Evolutionary conservation across 2,888 invertebrate species (phyloP), one percentile per base, ranked within the genome.

Genomic region (Drosophila trichaetosa): DNA sequence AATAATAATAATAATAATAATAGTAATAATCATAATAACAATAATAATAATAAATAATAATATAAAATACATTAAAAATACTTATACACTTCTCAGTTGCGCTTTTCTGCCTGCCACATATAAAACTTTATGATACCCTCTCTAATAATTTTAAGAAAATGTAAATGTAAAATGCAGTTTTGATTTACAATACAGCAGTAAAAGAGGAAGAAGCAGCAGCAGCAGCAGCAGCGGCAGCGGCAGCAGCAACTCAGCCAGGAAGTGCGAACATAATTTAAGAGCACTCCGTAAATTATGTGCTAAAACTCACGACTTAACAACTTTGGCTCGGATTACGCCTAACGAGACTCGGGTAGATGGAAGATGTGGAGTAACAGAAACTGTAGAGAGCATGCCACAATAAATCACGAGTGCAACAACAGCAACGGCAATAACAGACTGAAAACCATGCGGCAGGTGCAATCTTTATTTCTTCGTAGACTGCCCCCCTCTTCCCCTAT

Each of bases 181-280:
- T 85, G 89, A 85, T 83, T 85, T 88, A 88, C 83, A 73, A 76
- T 69, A 6, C 38, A 58, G 36, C 59, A 42, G 40, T 51, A 62
- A 38, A 54, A n/a, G 29, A 52, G 29, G 33, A 33, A 34, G 54
- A n/a, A 51, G 33, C 5, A 31, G 33, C 13, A 27, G 54, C 13
- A 52, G 36, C 11, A 16, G 24, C 31, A 31, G 31, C 7, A 34
- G 34, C n/a, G 8, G 8, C 38, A n/a, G 11, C 1, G 6, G 42
- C 11, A 36, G 40, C 31, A 33, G 24, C 34, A 54, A 54, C 18
- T 24, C 13, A 54, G 24, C 24, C 42, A 33, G 52, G 31, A 38
- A 89, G 85, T 89, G 86, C 60, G 82, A 87, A 84, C 75, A 87
- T 73, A 68, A 84, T 82, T 87, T 76, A 69, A 61, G 64, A 79